Base-by-base conservation (phyloP, 2,797 vertebrate genomes). In the Paramormyrops hopkinsi region DNA sequence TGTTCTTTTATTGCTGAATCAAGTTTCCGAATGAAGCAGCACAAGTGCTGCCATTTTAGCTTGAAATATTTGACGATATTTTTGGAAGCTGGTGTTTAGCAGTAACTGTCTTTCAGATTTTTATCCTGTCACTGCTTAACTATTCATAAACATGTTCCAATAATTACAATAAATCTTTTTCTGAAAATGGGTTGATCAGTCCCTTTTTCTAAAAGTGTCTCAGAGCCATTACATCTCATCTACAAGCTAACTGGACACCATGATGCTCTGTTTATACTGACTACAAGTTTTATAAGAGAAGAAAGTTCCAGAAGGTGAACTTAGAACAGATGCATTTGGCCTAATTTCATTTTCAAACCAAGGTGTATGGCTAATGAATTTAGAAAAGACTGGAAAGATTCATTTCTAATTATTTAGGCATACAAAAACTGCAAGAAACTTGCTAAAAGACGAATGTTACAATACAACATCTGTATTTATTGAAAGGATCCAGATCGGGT, bases 81-180 rank as follows among this genome's bases (percentile, higher is more conserved):
- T 56, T 25, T 84, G 76, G 33, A 86, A 89, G 56, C 88, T 25
- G 17, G 51, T 62, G 50, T 89, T 83, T 76, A 84, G 73, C 41
- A 89, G 56, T 50, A 85, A 83, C 25, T 79, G 65, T 46, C 53
- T 54, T 56, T 83, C 59, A 8, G 76, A 79, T 62, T 41, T 50
- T 59, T 59, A 84, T 62, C 41, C 82, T 50, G 22, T 50, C 53
- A 84, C 19, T 48, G 11, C 3, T 89, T 84, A 86, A 53, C 46
- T 53, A 33, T 86, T 33, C 83, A 86, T 86, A 86, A 50, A 86
- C 46, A 86, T 83, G 79, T 12, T 85, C 48, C 44, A 85, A 51
- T 86, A 84, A 84, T 51, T 22, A 51, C 82, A 84, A 48, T 84
- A 84, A 84, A 84, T 48, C 82, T 84, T 25, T 51, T 84, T 50